Evolutionary conservation across 2,888 invertebrate species (phyloP).

Genomic region (Tuta absoluta): DNA sequence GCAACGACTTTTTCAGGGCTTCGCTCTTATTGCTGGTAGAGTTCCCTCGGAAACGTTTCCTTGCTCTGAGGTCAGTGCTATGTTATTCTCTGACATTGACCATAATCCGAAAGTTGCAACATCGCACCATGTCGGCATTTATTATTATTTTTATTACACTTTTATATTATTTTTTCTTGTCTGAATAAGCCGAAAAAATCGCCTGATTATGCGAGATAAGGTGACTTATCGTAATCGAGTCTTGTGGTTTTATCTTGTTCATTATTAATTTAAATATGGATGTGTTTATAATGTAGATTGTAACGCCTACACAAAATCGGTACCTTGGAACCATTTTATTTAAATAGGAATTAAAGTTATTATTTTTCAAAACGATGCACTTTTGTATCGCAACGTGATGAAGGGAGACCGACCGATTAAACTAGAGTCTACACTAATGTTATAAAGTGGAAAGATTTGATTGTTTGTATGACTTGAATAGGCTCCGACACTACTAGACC

Average conservation of each 20-base stretch:
- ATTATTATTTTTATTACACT: slow-evolving; percentile 53
- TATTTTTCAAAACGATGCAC: no score
- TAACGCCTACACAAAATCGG: background rate
- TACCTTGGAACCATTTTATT: background rate
- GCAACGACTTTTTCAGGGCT: no score
- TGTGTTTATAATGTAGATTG: background rate
- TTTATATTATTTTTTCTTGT: slow-evolving; percentile 37
- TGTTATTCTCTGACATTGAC: slow-evolving; percentile 61
- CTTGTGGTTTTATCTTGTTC: slow-evolving; percentile 16
- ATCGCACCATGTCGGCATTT: slow-evolving; percentile 38
- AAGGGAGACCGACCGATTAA: no score
- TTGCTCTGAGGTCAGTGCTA: slow-evolving; percentile 4
- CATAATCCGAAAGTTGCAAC: slow-evolving; percentile 62
- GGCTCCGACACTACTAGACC: no score
- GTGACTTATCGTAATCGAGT: slow-evolving; percentile 1
- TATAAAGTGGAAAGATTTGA: no score
- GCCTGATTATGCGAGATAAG: slow-evolving; percentile 41
- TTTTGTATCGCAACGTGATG: no score
- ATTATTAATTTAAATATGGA: slow-evolving; percentile 3
- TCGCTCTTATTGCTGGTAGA: no score
- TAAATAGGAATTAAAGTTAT: background rate
- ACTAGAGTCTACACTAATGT: no score
- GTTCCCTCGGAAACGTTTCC: no score
- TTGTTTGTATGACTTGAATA: no score
- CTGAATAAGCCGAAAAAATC: slow-evolving; percentile 56